Evolutionary conservation across 2,113 vertebrate genomes (phyloP).

Genomic region (Perca fluviatilis): DNA sequence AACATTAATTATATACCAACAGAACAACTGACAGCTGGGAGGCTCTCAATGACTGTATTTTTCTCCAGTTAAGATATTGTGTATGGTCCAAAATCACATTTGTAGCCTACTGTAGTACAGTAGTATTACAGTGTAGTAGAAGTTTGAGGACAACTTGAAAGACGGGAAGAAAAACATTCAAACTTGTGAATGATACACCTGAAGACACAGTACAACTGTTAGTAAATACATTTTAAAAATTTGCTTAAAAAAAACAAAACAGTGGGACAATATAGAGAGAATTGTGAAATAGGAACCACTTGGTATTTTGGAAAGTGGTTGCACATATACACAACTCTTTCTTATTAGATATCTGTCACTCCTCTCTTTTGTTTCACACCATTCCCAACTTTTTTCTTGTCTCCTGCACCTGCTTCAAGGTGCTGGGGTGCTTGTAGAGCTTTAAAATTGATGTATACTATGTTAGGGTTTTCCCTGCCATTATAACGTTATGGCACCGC

Average conservation of each 20-base stretch:
- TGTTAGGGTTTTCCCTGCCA: no score
- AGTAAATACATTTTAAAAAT: neutral
- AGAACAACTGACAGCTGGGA: neutral
- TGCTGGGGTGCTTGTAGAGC: neutral
- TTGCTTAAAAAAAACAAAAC: neutral
- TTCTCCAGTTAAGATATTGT: neutral
- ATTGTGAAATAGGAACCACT: neutral
- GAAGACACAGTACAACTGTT: neutral
- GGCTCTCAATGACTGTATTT: neutral
- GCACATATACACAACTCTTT: neutral
- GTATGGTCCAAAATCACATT: neutral
- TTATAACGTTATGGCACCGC: no score
- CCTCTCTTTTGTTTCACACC: slow-evolving; percentile 11
- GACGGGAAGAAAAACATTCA: neutral
- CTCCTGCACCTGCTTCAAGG: slow-evolving; percentile 22
- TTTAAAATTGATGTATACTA: slow-evolving; percentile 8
- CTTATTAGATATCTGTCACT: neutral
- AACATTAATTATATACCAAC: neutral
- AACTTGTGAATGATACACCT: slow-evolving; percentile 1
- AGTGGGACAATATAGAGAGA: neutral
- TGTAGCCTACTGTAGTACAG: no score
- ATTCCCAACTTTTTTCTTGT: neutral
- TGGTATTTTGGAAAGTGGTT: slow-evolving; percentile 14
- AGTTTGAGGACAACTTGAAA: neutral
- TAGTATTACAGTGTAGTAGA: neutral